Percentiles rank a stretch among this genome's conserved stretches.
phyloP scores from a whole-genome alignment of 2,888 invertebrate genomes.

The Andrena praecox region DNA sequence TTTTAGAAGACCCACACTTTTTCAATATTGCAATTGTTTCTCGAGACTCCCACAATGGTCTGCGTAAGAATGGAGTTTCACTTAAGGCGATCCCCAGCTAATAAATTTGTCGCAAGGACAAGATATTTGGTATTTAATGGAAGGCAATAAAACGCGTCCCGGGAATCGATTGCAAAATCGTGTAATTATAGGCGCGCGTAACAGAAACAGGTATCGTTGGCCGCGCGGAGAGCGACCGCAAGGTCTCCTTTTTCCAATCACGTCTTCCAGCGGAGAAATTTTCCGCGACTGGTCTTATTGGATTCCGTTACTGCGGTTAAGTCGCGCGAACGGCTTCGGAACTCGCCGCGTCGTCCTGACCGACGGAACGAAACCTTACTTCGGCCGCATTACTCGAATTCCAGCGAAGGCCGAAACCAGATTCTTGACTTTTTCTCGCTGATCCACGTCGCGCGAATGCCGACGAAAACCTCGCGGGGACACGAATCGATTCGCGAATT shows the following conservation, averaged over 20 bases:
- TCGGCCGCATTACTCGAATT: slow-evolving; percentile 69
- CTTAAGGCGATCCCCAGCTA: neutral
- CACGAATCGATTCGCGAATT: neutral
- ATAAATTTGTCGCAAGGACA: neutral
- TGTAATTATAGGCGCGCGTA: slow-evolving; percentile 6
- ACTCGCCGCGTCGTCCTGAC: slow-evolving; percentile 47
- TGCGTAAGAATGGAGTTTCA: neutral
- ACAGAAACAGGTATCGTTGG: slow-evolving; percentile 5
- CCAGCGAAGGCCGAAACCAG: slow-evolving; percentile 65
- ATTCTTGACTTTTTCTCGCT: slow-evolving; percentile 40
- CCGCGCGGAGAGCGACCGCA: slow-evolving; percentile 13
- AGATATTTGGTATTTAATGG: neutral
- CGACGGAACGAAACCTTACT: slow-evolving; percentile 66
- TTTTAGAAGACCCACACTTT: neutral
- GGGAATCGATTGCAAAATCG: slow-evolving; percentile 15
- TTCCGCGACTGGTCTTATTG: slow-evolving; percentile 65
- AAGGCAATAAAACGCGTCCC: neutral
- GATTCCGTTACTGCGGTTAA: slow-evolving; percentile 65
- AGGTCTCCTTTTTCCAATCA: slow-evolving; percentile 52
- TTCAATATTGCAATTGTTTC: neutral
- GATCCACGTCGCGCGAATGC: slow-evolving; percentile 24
- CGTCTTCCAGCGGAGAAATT: slow-evolving; percentile 54
- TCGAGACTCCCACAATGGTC: neutral
- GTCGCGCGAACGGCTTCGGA: slow-evolving; percentile 65
- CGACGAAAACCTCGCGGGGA: slow-evolving; percentile 1